phyloP scores from a whole-genome alignment of 2,888 invertebrate genomes.

The Thecocarcelia acutangulata region DNA sequence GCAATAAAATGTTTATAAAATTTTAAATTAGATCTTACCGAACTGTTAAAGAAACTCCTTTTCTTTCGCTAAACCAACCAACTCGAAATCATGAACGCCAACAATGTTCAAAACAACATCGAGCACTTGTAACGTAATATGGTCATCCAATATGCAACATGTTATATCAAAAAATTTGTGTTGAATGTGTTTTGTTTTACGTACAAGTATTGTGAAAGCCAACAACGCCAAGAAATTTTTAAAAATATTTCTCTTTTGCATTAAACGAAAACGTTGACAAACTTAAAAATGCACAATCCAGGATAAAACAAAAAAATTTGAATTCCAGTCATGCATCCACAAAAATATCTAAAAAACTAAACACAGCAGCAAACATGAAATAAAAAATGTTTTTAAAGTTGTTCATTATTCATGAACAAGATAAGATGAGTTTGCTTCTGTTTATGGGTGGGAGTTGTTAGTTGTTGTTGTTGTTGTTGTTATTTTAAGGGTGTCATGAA shows the following conservation, averaged over 20 bases:
- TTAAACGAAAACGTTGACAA: conserved; percentile 4
- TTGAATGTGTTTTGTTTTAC: conserved; percentile 40
- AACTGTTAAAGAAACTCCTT: no score
- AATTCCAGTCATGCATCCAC: conserved; percentile 55
- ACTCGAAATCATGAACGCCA: no score
- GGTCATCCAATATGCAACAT: conserved; percentile 47
- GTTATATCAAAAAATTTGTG: conserved; percentile 17
- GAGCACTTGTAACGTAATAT: no score
- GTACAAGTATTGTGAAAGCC: background rate
- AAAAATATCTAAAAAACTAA: conserved; percentile 46
- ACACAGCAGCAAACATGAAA: conserved; percentile 21
- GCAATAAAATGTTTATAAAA: no score
- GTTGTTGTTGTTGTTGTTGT: background rate
- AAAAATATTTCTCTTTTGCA: conserved; percentile 7
- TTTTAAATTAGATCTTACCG: no score
- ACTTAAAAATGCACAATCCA: conserved; percentile 12
- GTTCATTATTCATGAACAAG: conserved; percentile 67
- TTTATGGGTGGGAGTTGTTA: conserved; percentile 4
- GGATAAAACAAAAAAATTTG: conserved; percentile 9
- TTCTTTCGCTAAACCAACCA: no score
- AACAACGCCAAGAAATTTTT: background rate
- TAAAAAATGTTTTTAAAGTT: conserved; percentile 45
- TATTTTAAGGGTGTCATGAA: conserved; percentile 26
- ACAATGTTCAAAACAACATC: no score
- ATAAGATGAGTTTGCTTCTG: conserved; percentile 64